A percentile compares a stretch with the other conserved stretches of the same genome.
phyloP scores from a whole-genome alignment of 1,140 invertebrate species.

The Trichonephila inaurata region DNA sequence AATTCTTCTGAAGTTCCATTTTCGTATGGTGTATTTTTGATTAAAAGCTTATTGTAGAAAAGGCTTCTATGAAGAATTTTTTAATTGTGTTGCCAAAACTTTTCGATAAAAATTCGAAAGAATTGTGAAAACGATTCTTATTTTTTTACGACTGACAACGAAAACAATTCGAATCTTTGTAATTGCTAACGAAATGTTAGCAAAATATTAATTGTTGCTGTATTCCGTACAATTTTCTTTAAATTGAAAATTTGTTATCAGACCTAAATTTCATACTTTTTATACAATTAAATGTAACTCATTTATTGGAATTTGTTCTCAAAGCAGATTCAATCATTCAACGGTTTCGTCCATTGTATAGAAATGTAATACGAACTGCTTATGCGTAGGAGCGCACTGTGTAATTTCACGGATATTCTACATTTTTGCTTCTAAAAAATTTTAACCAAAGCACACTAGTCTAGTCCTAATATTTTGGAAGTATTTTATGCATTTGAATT shows the following conservation, averaged over 20 bases:
- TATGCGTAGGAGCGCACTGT: background rate
- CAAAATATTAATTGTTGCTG: background rate
- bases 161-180: background rate
- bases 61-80: no score
- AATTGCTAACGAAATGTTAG: no score
- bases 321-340: background rate
- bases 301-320: no score
- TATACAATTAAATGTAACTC: background rate
- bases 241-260: background rate
- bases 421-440: background rate
- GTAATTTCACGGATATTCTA: background rate
- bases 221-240: background rate
- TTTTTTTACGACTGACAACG: background rate
- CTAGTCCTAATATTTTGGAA: constrained; percentile 24
- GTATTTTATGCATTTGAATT: background rate
- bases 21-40: no score
- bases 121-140: background rate
- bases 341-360: background rate
- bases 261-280: background rate
- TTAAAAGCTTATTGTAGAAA: no score
- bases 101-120: background rate
- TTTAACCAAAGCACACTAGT: constrained; percentile 46
- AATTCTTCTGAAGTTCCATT: no score
- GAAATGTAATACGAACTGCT: background rate
- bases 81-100: no score